Base-by-base conservation (phyloP, 2,888 invertebrate genomes). In the Tortricodes alternella region DNA sequence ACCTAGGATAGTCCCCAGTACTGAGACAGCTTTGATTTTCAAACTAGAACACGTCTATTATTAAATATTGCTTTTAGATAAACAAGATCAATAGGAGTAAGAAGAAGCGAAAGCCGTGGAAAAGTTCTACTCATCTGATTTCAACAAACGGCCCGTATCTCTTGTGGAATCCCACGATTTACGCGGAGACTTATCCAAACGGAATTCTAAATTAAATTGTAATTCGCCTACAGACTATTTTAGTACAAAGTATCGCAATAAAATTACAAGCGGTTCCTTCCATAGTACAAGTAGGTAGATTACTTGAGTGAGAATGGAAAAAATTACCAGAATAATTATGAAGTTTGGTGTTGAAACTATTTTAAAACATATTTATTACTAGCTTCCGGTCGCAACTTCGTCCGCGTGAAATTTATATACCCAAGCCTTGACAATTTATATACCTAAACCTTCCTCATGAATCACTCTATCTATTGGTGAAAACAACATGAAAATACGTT, bases 91-190 rank as follows among this genome's bases (percentile, higher is more conserved):
- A 53, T 32, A 2, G 4, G 15, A 38, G 21, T 16, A 18, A 46
- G 18, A 39, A 15, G 5, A 21, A 32, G 16, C 9, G 21, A 18
- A 46, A 29, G 5, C 7, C 15, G 11, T 49, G 29, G 46, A 15
- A 38, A 38, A 16, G 27, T 38, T 37, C 32, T 11, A 24, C 24
- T 46, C 46, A 24, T 34, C 34, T 32, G 13, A 39, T 32, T 46
- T 32, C 29, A 34, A 46, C 24, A 53, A 53, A 53, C 53, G 46
- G 24, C 23, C 39, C 18, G 46, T 53, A 46, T 34, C 32, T 53
- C 39, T 53, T 39, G 34, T 9, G 37, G 46, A 34, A 46, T 53
- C 53, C 38, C 38, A 34, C 46, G 32, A 53, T 53, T 53, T 46
- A 53, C 46, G 44, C 44, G 19, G 24, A 24, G 38, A 18, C 39